phyloP scores from a whole-genome alignment of 2,113 vertebrate genomes.

The Melanerpes aurifrons region DNA sequence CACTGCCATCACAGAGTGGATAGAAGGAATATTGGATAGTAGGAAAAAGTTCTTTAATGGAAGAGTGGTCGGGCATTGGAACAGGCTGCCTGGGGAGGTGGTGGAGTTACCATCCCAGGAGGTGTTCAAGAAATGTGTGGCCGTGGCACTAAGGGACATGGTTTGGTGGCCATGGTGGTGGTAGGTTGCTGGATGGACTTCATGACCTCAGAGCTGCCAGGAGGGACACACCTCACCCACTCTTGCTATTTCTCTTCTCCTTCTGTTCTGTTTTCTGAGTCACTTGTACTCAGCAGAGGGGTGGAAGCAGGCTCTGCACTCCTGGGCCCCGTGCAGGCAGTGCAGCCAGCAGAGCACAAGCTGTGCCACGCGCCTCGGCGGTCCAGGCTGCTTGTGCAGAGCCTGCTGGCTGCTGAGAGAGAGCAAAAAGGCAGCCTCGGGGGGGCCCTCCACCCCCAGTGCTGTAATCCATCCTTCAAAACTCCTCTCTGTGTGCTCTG shows the following conservation, averaged over 20 bases:
- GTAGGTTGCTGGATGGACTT: too few relatives aligned
- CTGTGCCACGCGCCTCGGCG: fast-evolving
- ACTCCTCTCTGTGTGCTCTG: not conserved
- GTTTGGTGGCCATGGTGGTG: too few relatives aligned
- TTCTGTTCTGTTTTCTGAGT: not conserved
- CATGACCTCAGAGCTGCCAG: not conserved
- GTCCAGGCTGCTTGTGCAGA: not conserved
- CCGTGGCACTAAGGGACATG: too few relatives aligned
- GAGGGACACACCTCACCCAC: fast-evolving
- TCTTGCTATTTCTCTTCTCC: not conserved
- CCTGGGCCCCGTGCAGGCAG: not conserved
- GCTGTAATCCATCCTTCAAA: conserved; percentile 30
- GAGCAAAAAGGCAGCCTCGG: not conserved
- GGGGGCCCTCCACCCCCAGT: not conserved
- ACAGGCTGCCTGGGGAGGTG: too few relatives aligned
- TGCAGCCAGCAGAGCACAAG: not conserved
- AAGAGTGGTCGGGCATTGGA: too few relatives aligned
- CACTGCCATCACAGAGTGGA: too few relatives aligned
- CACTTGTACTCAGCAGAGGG: not conserved
- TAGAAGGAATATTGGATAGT: too few relatives aligned
- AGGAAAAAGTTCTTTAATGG: too few relatives aligned
- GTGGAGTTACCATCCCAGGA: too few relatives aligned
- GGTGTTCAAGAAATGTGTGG: too few relatives aligned
- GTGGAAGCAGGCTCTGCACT: not conserved
- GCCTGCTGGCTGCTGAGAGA: not conserved